Evolutionary conservation across 2,888 invertebrate genomes (phyloP).

Genomic region (Callosobruchus maculatus): DNA sequence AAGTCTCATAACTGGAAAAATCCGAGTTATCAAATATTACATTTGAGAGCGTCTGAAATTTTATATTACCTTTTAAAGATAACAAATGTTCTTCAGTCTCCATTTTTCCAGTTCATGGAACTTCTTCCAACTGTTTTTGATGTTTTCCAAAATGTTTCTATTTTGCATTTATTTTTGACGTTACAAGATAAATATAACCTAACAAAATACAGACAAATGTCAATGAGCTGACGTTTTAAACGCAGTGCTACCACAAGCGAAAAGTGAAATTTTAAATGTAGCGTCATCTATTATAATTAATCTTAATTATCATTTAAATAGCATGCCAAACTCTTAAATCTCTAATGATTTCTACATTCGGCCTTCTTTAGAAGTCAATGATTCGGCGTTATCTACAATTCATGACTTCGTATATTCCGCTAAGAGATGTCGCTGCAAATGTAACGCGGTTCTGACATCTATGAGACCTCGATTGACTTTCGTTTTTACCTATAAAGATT

Average conservation of each 20-base stretch:
- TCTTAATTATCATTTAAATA: too few relatives aligned
- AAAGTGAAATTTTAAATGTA: too few relatives aligned
- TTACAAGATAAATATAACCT: not conserved
- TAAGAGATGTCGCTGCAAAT: too few relatives aligned
- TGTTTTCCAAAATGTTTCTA: not conserved
- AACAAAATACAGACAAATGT: not conserved
- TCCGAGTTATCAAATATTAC: slow-evolving; percentile 1
- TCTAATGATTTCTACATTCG: too few relatives aligned
- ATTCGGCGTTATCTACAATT: too few relatives aligned
- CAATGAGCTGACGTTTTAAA: not conserved
- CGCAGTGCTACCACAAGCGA: not conserved
- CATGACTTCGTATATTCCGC: too few relatives aligned
- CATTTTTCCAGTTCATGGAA: slow-evolving; percentile 6
- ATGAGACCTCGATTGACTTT: too few relatives aligned
- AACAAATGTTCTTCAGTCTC: slow-evolving; percentile 23
- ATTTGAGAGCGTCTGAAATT: not conserved
- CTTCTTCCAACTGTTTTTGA: not conserved
- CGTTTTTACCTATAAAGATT: too few relatives aligned
- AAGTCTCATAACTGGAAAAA: slow-evolving; percentile 83
- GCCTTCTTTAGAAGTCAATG: too few relatives aligned
- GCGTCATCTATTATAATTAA: too few relatives aligned
- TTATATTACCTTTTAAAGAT: slow-evolving; percentile 21
- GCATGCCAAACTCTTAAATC: too few relatives aligned
- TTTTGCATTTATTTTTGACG: not conserved
- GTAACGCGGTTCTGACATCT: too few relatives aligned